Evolutionary conservation across 1,140 invertebrate species (phyloP).

Genomic region (Harpegnathos saltator): DNA sequence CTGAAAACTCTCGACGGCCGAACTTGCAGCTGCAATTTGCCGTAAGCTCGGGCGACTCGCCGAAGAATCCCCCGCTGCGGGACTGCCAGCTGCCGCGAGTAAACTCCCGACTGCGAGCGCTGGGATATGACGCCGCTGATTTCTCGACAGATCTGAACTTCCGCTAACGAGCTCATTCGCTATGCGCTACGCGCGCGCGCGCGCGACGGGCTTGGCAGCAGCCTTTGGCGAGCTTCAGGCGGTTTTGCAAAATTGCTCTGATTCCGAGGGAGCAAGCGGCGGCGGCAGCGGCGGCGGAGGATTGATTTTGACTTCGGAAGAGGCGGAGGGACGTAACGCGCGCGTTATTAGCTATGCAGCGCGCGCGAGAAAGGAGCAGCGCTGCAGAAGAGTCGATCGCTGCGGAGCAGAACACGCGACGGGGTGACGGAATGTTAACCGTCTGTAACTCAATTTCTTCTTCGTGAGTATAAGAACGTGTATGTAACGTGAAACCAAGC

Average conservation of each 20-base stretch:
- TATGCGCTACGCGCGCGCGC: background rate
- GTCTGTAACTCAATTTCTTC: too few species aligned
- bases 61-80: constrained; percentile 16
- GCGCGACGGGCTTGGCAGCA: background rate
- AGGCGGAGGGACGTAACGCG: too few species aligned
- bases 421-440: too few species aligned
- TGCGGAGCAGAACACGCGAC: too few species aligned
- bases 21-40: constrained; percentile 53
- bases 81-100: background rate
- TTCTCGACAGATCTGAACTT: constrained; percentile 24
- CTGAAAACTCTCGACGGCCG: constrained; percentile 27
- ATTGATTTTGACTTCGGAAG: background rate
- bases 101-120: constrained; percentile 6
- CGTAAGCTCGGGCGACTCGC: constrained; percentile 21
- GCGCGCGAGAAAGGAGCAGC: too few species aligned
- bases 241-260: background rate
- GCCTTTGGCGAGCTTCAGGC: background rate
- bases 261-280: background rate
- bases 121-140: background rate
- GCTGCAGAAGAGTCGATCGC: too few species aligned
- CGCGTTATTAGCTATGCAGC: too few species aligned
- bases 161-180: constrained; percentile 12
- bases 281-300: too few species aligned
- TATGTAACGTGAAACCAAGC: too few species aligned
- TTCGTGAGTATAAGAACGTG: too few species aligned